Evolutionary conservation across 2,797 vertebrate species (phyloP).

Genomic region (Danionella dracula): DNA sequence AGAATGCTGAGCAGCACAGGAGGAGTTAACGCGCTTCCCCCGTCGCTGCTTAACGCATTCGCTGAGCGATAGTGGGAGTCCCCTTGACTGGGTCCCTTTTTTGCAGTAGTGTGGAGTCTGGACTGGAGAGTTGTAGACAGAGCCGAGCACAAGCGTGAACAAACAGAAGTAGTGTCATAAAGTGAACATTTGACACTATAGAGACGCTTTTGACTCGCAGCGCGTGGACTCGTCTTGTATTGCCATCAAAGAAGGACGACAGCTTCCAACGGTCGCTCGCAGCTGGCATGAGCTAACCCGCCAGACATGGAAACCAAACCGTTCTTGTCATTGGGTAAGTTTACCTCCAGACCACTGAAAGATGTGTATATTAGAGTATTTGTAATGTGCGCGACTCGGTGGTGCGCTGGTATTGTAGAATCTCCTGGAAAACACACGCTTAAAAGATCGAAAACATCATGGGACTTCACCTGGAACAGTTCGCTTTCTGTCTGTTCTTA

Average conservation of each 20-base stretch:
- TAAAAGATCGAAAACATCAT: too few relatives aligned
- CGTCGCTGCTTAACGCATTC: constrained; percentile 57
- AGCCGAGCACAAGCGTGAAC: constrained; percentile 55
- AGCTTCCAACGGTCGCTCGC: constrained; percentile 57
- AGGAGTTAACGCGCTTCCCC: constrained; percentile 29
- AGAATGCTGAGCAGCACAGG: background rate
- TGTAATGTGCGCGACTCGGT: background rate
- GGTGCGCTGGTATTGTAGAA: too few relatives aligned
- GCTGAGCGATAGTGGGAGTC: constrained; percentile 60
- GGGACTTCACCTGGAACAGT: too few relatives aligned
- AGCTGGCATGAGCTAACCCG: constrained; percentile 84
- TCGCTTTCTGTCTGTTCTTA: background rate
- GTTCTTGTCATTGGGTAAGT: constrained; percentile 94
- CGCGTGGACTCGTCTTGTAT: constrained; percentile 46
- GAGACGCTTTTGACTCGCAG: constrained; percentile 54
- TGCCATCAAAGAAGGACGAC: constrained; percentile 34
- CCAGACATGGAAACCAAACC: constrained; percentile 93
- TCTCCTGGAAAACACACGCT: too few relatives aligned
- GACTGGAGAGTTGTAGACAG: constrained; percentile 47
- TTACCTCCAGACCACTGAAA: constrained; percentile 31
- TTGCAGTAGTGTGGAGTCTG: constrained; percentile 72
- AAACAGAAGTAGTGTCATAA: constrained; percentile 61
- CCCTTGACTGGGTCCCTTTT: constrained; percentile 67
- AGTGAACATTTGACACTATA: constrained; percentile 56
- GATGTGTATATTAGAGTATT: constrained; percentile 10